phyloP scores from a whole-genome alignment of 2,113 vertebrate genomes.

The Podarcis raffonei region DNA sequence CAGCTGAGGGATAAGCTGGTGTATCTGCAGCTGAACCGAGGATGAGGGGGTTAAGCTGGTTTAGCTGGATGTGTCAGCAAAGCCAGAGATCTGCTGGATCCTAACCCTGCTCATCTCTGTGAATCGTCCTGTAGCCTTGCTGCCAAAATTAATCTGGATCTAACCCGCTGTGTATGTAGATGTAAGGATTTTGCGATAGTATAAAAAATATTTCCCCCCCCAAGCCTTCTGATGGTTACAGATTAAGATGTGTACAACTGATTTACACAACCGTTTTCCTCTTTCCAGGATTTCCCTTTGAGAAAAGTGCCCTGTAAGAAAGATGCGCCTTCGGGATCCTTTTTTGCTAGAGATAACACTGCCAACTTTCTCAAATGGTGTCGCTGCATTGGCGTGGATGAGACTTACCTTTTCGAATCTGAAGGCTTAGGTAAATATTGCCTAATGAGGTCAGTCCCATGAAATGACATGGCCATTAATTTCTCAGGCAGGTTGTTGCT shows the following conservation, averaged over 20 bases:
- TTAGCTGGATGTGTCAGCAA: too few relatives aligned
- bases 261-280: constrained; percentile 20
- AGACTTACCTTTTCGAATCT: constrained; percentile 95
- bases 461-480: not conserved
- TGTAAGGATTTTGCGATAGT: not conserved
- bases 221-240: constrained; percentile 16
- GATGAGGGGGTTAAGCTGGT: too few relatives aligned
- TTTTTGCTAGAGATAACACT: constrained; percentile 97
- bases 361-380: constrained; percentile 98
- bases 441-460: not conserved
- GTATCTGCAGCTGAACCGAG: too few relatives aligned
- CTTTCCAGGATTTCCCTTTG: constrained; percentile 83
- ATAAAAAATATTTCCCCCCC: not conserved
- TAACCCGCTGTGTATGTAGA: not conserved
- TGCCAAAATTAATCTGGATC: not conserved
- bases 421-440: constrained; percentile 89
- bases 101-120: too few relatives aligned
- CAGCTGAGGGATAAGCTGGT: too few relatives aligned
- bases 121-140: too few relatives aligned
- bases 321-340: constrained; percentile 91
- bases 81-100: too few relatives aligned
- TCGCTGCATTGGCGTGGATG: constrained; percentile 87
- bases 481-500: not conserved
- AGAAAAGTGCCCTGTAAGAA: constrained; percentile 90
- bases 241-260: constrained; percentile 24